Evolutionary conservation across 2,888 invertebrate species (phyloP).

Genomic region (Amorpha juglandis): DNA sequence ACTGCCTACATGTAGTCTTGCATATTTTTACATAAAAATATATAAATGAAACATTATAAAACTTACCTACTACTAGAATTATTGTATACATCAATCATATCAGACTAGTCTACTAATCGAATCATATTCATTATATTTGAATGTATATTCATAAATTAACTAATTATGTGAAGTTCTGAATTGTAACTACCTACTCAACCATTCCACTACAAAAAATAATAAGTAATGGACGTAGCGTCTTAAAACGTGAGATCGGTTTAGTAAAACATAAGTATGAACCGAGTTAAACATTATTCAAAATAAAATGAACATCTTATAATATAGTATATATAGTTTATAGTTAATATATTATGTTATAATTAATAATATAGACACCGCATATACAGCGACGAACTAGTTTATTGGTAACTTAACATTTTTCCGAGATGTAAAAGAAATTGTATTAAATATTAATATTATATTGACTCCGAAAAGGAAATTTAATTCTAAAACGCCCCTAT

Average conservation of each 20-base stretch:
- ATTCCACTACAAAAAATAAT: not conserved
- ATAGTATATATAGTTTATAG: not conserved
- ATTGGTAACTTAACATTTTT: constrained; percentile 46
- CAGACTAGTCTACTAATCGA: constrained; percentile 18
- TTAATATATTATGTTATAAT: not conserved
- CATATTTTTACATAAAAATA: not conserved
- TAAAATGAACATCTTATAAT: too few relatives aligned
- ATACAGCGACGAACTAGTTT: constrained; percentile 39
- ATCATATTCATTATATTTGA: not conserved
- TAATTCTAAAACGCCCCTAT: constrained; percentile 2
- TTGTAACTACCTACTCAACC: too few relatives aligned
- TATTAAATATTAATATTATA: not conserved
- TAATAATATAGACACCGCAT: constrained; percentile 15
- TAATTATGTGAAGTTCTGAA: not conserved
- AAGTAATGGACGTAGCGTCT: not conserved
- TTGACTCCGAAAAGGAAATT: not conserved
- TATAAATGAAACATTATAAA: not conserved
- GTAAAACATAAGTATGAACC: not conserved
- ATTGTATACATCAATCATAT: constrained; percentile 1
- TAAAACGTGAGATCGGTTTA: not conserved
- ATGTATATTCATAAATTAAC: not conserved
- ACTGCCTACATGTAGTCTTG: not conserved
- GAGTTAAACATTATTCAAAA: too few relatives aligned
- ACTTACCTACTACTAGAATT: not conserved
- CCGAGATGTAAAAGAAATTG: not conserved